Evolutionary conservation across 2,113 vertebrate species (phyloP), one percentile per base, ranked within the genome.

Genomic region (Leucopternis melanops): DNA sequence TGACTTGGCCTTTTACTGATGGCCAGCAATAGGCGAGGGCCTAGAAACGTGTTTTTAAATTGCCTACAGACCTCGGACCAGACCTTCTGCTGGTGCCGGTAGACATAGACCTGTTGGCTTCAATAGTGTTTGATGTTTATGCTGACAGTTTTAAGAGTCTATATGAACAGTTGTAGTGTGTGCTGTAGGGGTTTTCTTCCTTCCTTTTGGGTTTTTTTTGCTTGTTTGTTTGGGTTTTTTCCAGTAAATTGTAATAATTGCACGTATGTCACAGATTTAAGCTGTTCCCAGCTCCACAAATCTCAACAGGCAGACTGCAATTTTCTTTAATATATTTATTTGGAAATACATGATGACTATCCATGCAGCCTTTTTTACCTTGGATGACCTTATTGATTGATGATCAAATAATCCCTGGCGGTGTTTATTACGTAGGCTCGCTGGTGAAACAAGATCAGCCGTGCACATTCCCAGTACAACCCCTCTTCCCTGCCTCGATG

Each of bases 391-490:
- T 27, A 21, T 8, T 74, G 87, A 94, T 38, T 54, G 57, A 72
- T 74, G 81, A 38, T 65, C 79, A 85, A 18, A 55, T 63, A 70
- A 55, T 40, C 45, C 78, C 45, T 50, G 32, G 63, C 0, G 0
- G 34, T 19, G 49, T 52, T 84, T 40, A 20, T 80, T 47, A 70
- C 11, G 11, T 21, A 44, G 61, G 32, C 36, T 89, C 2, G 0
- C 50, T 78, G 69, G n/a, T 70, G 69, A 31, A 25, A 62, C 20
- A 5, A 67, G 54, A 15, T 2, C 3, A 8, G n/a, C 52, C 8
- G 0, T 20, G n/a, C 45, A 13, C 5, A 0, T 36, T 77, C 61
- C 69, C 90, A 42, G 61, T 3, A 1, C 72, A 50, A 0, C 44
- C 57, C 63, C 75, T 65, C 49, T 19, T 61, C 54, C 59, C 72